Conservation (phyloP, 2,888 invertebrate genomes). For the Galerucella pusilla region DNA sequence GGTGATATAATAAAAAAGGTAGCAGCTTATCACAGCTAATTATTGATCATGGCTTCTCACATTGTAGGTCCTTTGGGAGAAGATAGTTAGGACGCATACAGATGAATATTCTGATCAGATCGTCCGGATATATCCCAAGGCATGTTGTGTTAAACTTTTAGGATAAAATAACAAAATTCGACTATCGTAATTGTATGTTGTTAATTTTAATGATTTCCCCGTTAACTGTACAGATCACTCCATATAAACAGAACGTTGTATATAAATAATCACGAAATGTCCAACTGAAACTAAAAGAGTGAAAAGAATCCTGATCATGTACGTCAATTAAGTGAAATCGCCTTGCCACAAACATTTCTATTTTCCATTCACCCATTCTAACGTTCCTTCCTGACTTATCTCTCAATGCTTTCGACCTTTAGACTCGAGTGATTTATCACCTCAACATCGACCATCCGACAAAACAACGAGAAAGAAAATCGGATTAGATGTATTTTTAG, state of each 20-base stretch:
- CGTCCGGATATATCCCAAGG: no score
- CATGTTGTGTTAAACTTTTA: no score
- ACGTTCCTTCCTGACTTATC: slow-evolving; percentile 20
- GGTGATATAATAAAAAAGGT: no score
- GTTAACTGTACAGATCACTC: neutral
- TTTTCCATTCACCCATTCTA: slow-evolving; percentile 19
- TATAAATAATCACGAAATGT: slow-evolving; percentile 2
- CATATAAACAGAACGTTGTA: neutral
- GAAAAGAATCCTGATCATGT: slow-evolving; percentile 18
- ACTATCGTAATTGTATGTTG: no score
- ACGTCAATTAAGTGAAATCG: slow-evolving; percentile 20
- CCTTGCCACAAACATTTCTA: slow-evolving; percentile 22
- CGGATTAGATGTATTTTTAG: slow-evolving; percentile 16
- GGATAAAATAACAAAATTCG: no score
- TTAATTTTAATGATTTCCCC: neutral
- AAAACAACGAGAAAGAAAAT: slow-evolving; percentile 19
- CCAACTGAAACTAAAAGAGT: neutral
- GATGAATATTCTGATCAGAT: no score
- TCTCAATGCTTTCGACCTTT: slow-evolving; percentile 14
- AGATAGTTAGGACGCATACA: no score
- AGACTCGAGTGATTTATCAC: slow-evolving; percentile 19
- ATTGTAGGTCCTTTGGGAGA: no score
- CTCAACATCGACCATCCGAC: slow-evolving; percentile 12
- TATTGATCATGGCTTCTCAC: no score
- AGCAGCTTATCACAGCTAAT: no score